phyloP scores from a whole-genome alignment of 1,140 invertebrate species.

The Xylocopa sonorina region DNA sequence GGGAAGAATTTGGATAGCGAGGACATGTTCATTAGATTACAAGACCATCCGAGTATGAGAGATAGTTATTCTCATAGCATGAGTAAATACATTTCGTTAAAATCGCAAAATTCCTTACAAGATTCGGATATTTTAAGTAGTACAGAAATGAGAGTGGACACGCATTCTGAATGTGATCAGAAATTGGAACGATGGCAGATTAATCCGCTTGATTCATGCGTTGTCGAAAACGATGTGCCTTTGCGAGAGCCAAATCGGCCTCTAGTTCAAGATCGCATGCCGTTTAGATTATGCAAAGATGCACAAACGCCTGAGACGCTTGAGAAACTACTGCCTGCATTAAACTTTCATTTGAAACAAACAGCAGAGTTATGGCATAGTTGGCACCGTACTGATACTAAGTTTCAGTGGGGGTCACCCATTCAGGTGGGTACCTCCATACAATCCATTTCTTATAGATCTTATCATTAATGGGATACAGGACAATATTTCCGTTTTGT shows the following conservation, averaged over 20 bases:
- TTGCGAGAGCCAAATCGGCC: constrained; percentile 42
- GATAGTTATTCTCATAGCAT: constrained; percentile 21
- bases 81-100: constrained; percentile 29
- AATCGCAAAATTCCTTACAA: constrained; percentile 23
- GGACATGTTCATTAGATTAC: constrained; percentile 35
- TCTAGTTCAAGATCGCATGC: constrained; percentile 31
- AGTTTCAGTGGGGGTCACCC: constrained; percentile 72
- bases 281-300: constrained; percentile 52
- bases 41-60: constrained; percentile 37
- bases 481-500: constrained; percentile 19
- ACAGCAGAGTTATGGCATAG: constrained; percentile 60
- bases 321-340: constrained; percentile 44
- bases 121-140: constrained; percentile 21
- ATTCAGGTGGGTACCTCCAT: constrained; percentile 75
- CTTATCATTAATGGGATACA: constrained; percentile 48
- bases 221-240: constrained; percentile 58
- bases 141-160: constrained; percentile 23
- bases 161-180: constrained; percentile 12
- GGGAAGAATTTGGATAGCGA: constrained; percentile 40
- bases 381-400: constrained; percentile 40
- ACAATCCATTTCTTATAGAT: constrained; percentile 56
- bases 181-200: constrained; percentile 53
- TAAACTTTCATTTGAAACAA: constrained; percentile 63
- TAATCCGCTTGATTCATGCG: constrained; percentile 48
- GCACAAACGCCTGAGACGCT: constrained; percentile 30